phyloP scores from a whole-genome alignment of 2,113 vertebrate genomes.

The Poecile atricapillus region DNA sequence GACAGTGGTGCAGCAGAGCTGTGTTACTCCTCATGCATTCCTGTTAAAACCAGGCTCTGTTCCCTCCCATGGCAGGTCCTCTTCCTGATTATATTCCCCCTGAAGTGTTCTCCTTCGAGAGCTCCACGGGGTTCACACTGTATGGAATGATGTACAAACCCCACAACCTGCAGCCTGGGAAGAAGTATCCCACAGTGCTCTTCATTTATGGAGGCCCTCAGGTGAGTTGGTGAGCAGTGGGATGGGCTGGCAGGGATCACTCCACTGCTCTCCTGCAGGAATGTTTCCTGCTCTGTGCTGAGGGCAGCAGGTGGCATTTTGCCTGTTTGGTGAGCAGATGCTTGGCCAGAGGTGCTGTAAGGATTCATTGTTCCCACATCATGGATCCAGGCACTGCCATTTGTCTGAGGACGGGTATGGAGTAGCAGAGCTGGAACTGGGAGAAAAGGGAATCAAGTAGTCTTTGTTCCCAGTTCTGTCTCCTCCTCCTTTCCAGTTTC shows the following conservation, averaged over 20 bases:
- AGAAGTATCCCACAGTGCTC: constrained; percentile 82
- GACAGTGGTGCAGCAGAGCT: background rate
- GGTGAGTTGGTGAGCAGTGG: constrained; percentile 56
- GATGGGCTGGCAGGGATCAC: background rate
- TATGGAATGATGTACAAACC: constrained; percentile 84
- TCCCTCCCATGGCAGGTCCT: constrained; percentile 62
- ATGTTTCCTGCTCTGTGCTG: background rate
- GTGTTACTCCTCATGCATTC: background rate
- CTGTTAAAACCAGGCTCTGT: background rate
- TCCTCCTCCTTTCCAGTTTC: background rate
- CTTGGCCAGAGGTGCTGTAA: background rate
- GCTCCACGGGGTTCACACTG: constrained; percentile 76
- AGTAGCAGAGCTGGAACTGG: background rate
- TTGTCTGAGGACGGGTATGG: background rate
- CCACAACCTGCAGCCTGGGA: constrained; percentile 79
- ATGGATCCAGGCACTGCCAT: background rate
- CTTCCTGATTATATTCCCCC: constrained; percentile 80
- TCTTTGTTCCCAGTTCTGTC: background rate
- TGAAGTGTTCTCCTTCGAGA: constrained; percentile 81
- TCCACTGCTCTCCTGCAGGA: background rate
- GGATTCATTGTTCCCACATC: background rate
- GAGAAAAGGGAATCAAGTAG: background rate
- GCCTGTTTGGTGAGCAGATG: background rate
- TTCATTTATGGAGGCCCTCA: constrained; percentile 84
- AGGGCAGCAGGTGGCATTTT: background rate